Evolutionary conservation across 1,140 invertebrate species (phyloP), one percentile per base, ranked within the genome.

Genomic region (Ceratosolen solmsi): DNA sequence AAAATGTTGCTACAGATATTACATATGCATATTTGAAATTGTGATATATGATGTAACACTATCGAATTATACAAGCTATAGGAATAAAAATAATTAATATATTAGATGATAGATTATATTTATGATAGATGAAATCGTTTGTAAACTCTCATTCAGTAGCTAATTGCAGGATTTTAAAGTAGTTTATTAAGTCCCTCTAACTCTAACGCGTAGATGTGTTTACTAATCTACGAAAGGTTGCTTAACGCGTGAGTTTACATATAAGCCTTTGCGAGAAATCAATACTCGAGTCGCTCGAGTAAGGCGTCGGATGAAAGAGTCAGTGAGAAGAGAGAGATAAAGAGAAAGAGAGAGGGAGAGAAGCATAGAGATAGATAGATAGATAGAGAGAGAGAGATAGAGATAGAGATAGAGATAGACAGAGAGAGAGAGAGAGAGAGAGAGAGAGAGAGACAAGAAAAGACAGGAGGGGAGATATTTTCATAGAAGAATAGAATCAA

Each of bases 221-320:
- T 68, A 15, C 36, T 68, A 68, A 68, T 38, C 13, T 38, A 38
- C 63, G 33, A 68, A 68, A 68, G 30, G 63, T 38, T 68, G 33
- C 63, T 68, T 68, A 68, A 68, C 36, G 63, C 63, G 30, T n/a
- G 36, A 68, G 63, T 68, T 68, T 68, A 68, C 63, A 68, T 68
- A 68, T 68, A 68, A 68, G 63, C 63, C 33, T 68, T 68, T 68
- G 63, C 33, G 33, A 20, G 63, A 68, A 68, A 68, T 68, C 63
- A 68, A 68, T 68, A 68, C 63, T 68, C 33, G 63, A 36, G 63
- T 68, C 33, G 63, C 63, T 68, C 63, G 33, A 68, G 33, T 68
- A 68, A 68, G 33, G 63, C 63, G 20, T 68, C 63, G 9, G 63
- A 68, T 68, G 63, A 68, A 68, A 68, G 30, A 68, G 63, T 68